phyloP scores from a whole-genome alignment of 2,888 invertebrate genomes.

The Beris morrisii region DNA sequence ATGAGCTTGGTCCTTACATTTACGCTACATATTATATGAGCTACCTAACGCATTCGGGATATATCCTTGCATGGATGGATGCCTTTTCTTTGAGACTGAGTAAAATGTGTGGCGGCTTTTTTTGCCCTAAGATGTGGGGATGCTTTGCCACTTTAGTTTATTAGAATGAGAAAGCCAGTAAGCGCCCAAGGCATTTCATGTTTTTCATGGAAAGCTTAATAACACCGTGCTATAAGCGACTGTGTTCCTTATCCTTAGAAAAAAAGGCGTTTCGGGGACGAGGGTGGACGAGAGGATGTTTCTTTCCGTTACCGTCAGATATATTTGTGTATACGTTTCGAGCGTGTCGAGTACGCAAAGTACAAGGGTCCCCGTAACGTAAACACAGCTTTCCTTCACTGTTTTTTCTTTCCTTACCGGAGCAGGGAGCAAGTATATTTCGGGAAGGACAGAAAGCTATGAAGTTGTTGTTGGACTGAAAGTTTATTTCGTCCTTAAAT shows the following conservation, averaged over 20 bases:
- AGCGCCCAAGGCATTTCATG: slow-evolving; percentile 31
- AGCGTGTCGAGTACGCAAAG: too few species aligned
- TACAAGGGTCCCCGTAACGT: too few species aligned
- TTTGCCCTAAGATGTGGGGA: slow-evolving; percentile 13
- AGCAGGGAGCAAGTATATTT: too few species aligned
- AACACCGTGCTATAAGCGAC: slow-evolving; percentile 33
- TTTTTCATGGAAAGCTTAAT: slow-evolving; percentile 35
- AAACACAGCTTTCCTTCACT: too few species aligned
- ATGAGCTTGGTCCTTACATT: slow-evolving; percentile 21
- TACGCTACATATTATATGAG: neutral
- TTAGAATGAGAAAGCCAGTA: slow-evolving; percentile 37
- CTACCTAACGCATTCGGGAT: too few species aligned
- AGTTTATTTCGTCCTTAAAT: neutral
- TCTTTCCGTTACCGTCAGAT: too few species aligned
- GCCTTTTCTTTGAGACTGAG: slow-evolving; percentile 11
- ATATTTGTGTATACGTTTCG: too few species aligned
- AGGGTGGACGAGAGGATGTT: neutral
- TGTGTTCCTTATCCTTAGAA: slow-evolving; percentile 7
- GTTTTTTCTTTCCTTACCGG: too few species aligned
- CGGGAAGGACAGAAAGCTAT: too few species aligned
- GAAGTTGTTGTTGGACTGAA: too few species aligned
- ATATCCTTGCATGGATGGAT: slow-evolving; percentile 12
- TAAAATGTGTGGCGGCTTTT: slow-evolving; percentile 15
- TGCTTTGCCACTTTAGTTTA: slow-evolving; percentile 39
- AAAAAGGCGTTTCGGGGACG: neutral